phyloP scores from a whole-genome alignment of 2,888 invertebrate species.

The Choristoneura rosaceana region DNA sequence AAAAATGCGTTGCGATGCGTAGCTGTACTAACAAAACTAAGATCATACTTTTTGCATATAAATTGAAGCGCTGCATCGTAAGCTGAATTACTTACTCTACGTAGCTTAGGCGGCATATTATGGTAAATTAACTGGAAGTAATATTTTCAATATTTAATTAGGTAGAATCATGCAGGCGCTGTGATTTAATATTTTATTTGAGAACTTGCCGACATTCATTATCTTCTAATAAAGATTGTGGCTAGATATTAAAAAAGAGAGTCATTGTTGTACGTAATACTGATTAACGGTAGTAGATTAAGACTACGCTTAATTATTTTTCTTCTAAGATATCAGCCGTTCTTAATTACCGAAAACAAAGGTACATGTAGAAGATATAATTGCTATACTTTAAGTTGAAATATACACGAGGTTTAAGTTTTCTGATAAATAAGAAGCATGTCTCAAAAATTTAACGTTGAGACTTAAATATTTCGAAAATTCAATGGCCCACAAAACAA shows the following conservation, averaged over 20 bases:
- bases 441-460: neutral
- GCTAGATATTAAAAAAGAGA: neutral
- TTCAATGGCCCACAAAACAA: too few relatives aligned
- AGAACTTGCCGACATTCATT: neutral
- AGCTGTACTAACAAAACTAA: neutral
- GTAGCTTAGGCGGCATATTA: neutral
- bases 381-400: too few relatives aligned
- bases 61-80: constrained; percentile 6
- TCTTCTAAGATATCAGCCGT: neutral
- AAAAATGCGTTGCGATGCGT: constrained; percentile 10
- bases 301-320: neutral
- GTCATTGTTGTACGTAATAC: neutral
- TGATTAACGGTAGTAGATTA: neutral
- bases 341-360: neutral
- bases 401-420: neutral
- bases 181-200: neutral
- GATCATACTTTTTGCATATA: neutral
- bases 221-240: neutral
- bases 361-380: neutral
- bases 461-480: too few relatives aligned
- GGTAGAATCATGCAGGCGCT: neutral
- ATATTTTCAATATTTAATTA: neutral
- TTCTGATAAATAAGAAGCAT: neutral
- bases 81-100: constrained; percentile 9
- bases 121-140: neutral